A percentile compares a stretch with the other conserved stretches of the same genome.
phyloP scores from a whole-genome alignment of 2,888 invertebrate species.

The Diploptera punctata region DNA sequence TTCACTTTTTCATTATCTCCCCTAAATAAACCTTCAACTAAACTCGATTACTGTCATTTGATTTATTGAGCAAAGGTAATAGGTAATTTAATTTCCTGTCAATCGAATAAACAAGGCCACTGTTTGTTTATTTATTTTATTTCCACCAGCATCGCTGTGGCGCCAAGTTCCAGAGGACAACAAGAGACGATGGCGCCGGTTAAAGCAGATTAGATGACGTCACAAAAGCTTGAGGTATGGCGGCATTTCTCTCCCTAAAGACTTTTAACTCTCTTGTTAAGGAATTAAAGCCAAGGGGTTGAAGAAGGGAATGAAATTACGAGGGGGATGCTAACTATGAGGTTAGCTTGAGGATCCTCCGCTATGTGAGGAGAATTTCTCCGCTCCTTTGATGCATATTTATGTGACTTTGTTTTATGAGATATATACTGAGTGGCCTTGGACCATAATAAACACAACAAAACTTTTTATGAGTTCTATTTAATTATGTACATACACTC shows the following conservation, averaged over 20 bases:
- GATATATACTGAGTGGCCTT: no score
- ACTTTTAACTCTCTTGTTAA: background rate
- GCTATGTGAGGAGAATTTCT: no score
- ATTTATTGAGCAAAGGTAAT: background rate
- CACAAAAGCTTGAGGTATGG: slow-evolving; percentile 9
- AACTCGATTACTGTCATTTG: background rate
- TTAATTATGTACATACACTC: no score
- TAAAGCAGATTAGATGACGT: slow-evolving; percentile 19
- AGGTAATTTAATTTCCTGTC: background rate
- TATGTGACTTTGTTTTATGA: no score
- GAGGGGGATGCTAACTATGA: background rate
- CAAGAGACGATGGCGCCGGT: background rate
- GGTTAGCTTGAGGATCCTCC: no score
- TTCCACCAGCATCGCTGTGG: background rate
- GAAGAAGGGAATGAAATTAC: background rate
- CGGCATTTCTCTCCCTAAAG: background rate
- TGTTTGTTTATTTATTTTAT: background rate
- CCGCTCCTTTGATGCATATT: no score
- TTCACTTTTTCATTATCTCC: background rate
- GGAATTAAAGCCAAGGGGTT: background rate
- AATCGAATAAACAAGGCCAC: background rate
- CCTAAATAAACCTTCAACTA: background rate
- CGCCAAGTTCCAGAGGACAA: background rate
- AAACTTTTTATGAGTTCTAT: no score
- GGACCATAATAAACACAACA: no score